Percentiles rank a stretch among this genome's conserved stretches.
Conservation (phyloP, 2,113 vertebrate genomes). For the Nettapus auritus region DNA sequence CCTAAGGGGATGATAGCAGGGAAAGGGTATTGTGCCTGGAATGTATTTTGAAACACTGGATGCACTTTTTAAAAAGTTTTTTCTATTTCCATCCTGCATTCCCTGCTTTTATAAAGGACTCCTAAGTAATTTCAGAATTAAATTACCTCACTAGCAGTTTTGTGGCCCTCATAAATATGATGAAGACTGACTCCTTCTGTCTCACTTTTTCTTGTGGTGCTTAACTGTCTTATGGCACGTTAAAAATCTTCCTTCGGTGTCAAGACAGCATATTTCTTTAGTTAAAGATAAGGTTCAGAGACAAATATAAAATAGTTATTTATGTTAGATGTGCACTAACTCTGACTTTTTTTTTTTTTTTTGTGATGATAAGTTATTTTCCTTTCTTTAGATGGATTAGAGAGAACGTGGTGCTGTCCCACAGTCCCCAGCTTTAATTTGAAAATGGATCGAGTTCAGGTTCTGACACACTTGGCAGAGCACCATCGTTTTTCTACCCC, state of each 20-base stretch:
- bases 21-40: slow-evolving; percentile 16
- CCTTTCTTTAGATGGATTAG: not conserved
- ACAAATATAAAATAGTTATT: slow-evolving; percentile 3
- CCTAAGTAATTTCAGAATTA: slow-evolving; percentile 45
- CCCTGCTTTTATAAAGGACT: slow-evolving; percentile 7
- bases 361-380: not conserved
- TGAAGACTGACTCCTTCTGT: not conserved
- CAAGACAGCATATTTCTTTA: not conserved
- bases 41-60: slow-evolving; percentile 29
- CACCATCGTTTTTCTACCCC: slow-evolving; percentile 55
- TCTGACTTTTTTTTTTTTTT: not conserved
- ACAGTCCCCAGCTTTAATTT: slow-evolving; percentile 48
- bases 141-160: slow-evolving; percentile 32
- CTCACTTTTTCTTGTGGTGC: slow-evolving; percentile 10
- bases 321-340: not conserved
- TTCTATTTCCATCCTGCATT: slow-evolving; percentile 26
- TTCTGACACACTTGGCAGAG: slow-evolving; percentile 67
- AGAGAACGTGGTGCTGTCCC: not conserved
- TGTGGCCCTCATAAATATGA: slow-evolving; percentile 33
- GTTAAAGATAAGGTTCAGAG: not conserved
- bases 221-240: not conserved
- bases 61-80: slow-evolving; percentile 23
- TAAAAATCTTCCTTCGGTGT: not conserved
- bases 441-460: slow-evolving; percentile 65
- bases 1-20: slow-evolving; percentile 20